Percentiles rank a stretch among this genome's conserved stretches.
Conservation (phyloP, 2,113 vertebrate species). For the Myotis lucifugus region DNA sequence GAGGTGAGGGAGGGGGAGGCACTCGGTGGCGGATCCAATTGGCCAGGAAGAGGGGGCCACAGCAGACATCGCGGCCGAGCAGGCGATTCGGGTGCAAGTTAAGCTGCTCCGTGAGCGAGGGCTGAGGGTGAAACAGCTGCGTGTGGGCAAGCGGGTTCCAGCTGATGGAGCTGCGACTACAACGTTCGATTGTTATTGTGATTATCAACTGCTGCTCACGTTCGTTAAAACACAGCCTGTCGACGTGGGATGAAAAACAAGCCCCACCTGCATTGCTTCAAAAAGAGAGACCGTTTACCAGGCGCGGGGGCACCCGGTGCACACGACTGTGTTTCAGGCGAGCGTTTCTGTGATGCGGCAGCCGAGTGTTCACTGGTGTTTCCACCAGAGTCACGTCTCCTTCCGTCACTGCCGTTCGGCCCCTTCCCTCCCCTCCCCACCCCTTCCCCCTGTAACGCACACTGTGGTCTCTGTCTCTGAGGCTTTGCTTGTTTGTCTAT, state of each 20-base stretch:
- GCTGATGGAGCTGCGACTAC: neutral
- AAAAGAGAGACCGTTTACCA: neutral
- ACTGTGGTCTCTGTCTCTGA: neutral
- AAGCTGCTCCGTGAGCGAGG: neutral
- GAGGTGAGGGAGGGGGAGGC: neutral
- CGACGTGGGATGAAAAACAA: neutral
- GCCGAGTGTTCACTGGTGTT: neutral
- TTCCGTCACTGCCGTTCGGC: neutral
- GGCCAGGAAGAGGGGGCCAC: too few relatives aligned
- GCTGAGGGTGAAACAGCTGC: neutral
- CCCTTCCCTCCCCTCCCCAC: neutral
- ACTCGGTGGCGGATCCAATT: too few relatives aligned
- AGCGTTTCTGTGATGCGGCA: rapidly evolving
- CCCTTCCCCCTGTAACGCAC: neutral
- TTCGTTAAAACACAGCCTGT: neutral
- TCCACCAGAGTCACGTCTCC: neutral
- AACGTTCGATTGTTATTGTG: neutral
- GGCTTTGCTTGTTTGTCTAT: neutral
- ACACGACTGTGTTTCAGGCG: too few relatives aligned
- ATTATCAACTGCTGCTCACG: neutral
- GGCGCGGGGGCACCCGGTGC: neutral
- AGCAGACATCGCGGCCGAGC: too few relatives aligned
- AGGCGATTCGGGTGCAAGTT: neutral
- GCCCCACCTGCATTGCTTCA: neutral
- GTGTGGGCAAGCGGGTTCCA: neutral